Conservation (phyloP, 2,113 vertebrate genomes). For the Paracyprichromis sp. region DNA sequence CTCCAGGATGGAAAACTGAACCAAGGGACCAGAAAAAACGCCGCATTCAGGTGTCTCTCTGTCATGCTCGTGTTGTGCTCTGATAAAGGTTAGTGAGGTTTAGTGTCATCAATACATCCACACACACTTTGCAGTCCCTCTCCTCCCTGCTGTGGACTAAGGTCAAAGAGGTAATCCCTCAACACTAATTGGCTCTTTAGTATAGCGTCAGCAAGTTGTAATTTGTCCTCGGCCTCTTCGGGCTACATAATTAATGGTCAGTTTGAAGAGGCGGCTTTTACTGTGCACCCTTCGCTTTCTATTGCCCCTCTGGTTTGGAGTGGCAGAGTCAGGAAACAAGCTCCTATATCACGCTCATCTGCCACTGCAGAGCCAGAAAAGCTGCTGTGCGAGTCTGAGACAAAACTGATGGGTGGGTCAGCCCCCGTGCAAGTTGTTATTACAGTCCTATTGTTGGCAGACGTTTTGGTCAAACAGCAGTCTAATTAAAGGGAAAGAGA, state of each 20-base stretch:
- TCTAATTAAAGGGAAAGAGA: constrained; percentile 43
- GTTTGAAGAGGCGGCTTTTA: constrained; percentile 23
- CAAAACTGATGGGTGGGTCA: constrained; percentile 13
- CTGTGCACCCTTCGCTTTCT: background rate
- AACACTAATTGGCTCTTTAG: constrained; percentile 31
- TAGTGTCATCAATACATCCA: background rate
- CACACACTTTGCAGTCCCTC: background rate
- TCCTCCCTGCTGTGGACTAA: background rate
- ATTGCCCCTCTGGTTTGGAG: background rate
- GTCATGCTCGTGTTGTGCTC: background rate
- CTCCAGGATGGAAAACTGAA: background rate
- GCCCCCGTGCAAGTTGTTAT: constrained; percentile 22
- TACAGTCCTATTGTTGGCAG: constrained; percentile 30
- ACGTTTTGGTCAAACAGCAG: constrained; percentile 22
- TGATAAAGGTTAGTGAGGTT: constrained; percentile 37
- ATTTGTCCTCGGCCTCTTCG: constrained; percentile 8
- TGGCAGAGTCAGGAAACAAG: constrained; percentile 17
- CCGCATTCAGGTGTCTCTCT: background rate
- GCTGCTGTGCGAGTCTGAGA: background rate
- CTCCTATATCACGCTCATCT: constrained; percentile 44
- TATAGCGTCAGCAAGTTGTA: background rate
- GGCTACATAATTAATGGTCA: constrained; percentile 26
- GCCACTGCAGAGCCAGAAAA: constrained; percentile 22
- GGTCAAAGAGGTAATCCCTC: constrained; percentile 22
- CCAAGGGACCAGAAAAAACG: background rate